Evolutionary conservation across 2,888 invertebrate genomes (phyloP), one percentile per base, ranked within the genome.

Genomic region (Dynastes hyllus): DNA sequence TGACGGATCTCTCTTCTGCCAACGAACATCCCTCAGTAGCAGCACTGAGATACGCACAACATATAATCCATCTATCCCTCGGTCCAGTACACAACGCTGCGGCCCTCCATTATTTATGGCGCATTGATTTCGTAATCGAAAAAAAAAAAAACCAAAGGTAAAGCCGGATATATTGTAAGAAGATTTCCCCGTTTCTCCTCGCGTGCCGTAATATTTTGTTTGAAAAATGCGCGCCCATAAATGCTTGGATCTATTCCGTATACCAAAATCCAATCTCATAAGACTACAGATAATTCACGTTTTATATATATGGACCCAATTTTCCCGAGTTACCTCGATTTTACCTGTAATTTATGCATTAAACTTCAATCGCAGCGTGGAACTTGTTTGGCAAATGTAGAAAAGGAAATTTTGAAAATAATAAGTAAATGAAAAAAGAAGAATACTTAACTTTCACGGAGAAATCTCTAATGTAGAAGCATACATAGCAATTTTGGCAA

Each of bases 81-180:
- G 51, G 61, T 75, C 73, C 69, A 29, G 27, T 61, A 45, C 73
- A 37, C 40, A 51, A 45, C 9, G 45, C 61, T 27, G 27, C 61
- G 27, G 61, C 22, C 61, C 50, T 22, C 40, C 50, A 61, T 75
- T 75, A 58, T 75, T 58, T 73, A 73, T 73, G 45, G 27, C 27
- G 61, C 73, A 50, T 75, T 61, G 73, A 75, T 73, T 73, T 40
- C 61, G 58, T 63, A 75, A 75, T 75, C 73, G 73, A 61, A 75
- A 75, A 53, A 53, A 75, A 75, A 22, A 22, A 22, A 61, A 58
- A 29, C 40, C 11, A 71, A 37, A 71, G 55, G 71, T 58, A 58
- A 37, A 71, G 22, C 22, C 9, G 27, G 27, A 61, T 27, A 58
- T 63, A 63, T 75, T 50, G 45, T 58, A 22, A 13, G 27, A 9